Base-by-base conservation (phyloP, 2,888 invertebrate genomes). In the Rhorus exstirpatorius region DNA sequence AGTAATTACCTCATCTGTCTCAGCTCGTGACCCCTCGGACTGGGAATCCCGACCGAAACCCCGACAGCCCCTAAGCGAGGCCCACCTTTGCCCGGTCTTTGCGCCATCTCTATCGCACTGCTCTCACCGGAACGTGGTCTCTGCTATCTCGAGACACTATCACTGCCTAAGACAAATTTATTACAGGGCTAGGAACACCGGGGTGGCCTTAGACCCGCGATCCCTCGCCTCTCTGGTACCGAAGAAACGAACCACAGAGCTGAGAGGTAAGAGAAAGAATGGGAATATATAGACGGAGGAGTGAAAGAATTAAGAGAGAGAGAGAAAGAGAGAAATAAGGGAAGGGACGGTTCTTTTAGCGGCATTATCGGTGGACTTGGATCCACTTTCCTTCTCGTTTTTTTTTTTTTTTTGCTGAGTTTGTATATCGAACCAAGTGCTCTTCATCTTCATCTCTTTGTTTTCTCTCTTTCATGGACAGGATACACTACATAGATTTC, bases 1-100 rank as follows among this genome's bases (percentile, higher is more conserved):
- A 82, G 88, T 88, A 89, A 89, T 89, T 88, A 89, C 87, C 87
- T 86, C 87, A 89, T 89, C 81, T 80, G 85, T 79, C 84, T 89
- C 87, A 83, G 81, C 75, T 61, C 79, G 81, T 85, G 86, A 83
- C 87, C 87, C 86, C 87, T 88, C 85, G 85, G 82, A 83, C 83
- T 83, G 78, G 79, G 83, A 82, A 83, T 75, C 86, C 68, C 67
- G 76, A 76, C 81, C 58, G 58, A 81, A 71, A 81, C 70, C 51
- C 71, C 72, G 44, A 84, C 75, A 83, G 53, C 44, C 60, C 65
- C 38, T 60, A 38, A 38, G 38, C 38, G 38, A 38, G 55, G 78
- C 81, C 83, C 84, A 81, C 84, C 83, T 77, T 75, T 80, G 71
- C 67, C 80, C 80, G 61, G 58, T 71, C 72, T 60, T 70, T 76